These are phyloP conservation scores for Poeciliopsis prolifica DNA, from an alignment of 2,113 vertebrate species.

Conservation along the genomic window DNA sequence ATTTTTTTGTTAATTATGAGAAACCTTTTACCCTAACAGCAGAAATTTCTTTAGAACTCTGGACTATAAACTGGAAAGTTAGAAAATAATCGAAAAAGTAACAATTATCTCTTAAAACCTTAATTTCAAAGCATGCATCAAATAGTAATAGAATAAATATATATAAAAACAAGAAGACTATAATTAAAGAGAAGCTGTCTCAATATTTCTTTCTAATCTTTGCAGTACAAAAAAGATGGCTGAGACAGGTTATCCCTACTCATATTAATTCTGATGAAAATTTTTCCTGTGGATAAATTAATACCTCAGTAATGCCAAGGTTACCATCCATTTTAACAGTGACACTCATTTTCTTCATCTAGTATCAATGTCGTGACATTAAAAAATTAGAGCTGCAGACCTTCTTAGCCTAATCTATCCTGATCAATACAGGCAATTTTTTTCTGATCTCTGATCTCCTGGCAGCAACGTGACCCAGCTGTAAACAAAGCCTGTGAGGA, in stretches of 20 bases:
- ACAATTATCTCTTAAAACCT: not conserved
- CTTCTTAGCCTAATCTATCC: not conserved
- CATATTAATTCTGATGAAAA: not conserved
- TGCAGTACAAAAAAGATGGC: not conserved
- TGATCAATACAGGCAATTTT: not conserved
- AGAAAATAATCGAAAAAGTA: not conserved
- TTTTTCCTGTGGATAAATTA: not conserved
- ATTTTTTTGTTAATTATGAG: not conserved
- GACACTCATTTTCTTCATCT: not conserved
- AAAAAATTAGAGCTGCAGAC: not conserved
- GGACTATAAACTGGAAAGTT: not conserved
- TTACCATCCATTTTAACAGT: not conserved
- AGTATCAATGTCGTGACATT: not conserved
- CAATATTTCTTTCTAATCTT: not conserved
- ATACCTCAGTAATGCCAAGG: not conserved
- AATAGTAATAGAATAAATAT: too few species aligned
- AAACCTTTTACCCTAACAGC: constrained; percentile 15
- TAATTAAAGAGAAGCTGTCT: not conserved
- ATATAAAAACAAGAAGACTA: not conserved
- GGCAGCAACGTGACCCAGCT: too few species aligned
- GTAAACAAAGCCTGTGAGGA: too few species aligned
- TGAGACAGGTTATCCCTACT: not conserved
- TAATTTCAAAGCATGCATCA: too few species aligned
- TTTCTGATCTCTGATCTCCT: too few species aligned
- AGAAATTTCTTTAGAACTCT: constrained; percentile 12